Percentiles rank a stretch among this genome's conserved stretches.
Conservation (phyloP, 2,797 vertebrate genomes). For the Pipistrellus kuhlii region DNA sequence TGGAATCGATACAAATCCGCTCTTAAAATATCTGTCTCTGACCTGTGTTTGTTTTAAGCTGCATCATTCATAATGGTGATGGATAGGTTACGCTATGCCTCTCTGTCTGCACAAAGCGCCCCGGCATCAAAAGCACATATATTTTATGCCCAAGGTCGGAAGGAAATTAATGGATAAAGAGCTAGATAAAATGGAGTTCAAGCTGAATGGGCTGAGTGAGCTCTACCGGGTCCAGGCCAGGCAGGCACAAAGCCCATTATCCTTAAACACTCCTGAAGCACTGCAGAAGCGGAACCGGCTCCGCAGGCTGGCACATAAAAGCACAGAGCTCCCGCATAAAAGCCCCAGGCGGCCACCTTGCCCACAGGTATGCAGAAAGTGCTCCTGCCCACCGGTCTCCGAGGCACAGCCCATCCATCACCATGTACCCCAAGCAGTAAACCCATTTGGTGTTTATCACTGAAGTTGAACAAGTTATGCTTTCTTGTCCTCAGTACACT, state of each 20-base stretch:
- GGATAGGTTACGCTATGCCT: slow-evolving; percentile 91
- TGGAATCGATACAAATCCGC: slow-evolving; percentile 90
- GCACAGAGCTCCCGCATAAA: slow-evolving; percentile 82
- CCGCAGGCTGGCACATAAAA: slow-evolving; percentile 90
- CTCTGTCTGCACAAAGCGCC: slow-evolving; percentile 89
- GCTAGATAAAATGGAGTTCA: slow-evolving; percentile 94
- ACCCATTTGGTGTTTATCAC: slow-evolving; percentile 87
- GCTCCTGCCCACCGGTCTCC: slow-evolving; percentile 84
- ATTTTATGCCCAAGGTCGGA: slow-evolving; percentile 92
- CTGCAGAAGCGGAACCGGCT: slow-evolving; percentile 90
- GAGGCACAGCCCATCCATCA: slow-evolving; percentile 91
- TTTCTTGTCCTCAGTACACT: slow-evolving; percentile 83
- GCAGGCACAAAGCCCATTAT: slow-evolving; percentile 91
- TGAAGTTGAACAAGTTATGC: slow-evolving; percentile 72
- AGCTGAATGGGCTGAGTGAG: slow-evolving; percentile 89
- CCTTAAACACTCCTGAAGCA: slow-evolving; percentile 89
- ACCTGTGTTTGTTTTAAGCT: slow-evolving; percentile 91
- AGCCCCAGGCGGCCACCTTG: slow-evolving; percentile 82
- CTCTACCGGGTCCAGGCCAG: slow-evolving; percentile 90
- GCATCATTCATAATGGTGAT: slow-evolving; percentile 95
- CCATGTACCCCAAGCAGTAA: slow-evolving; percentile 91
- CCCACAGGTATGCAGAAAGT: slow-evolving; percentile 83
- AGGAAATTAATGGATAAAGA: slow-evolving; percentile 95
- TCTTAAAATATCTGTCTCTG: slow-evolving; percentile 90
- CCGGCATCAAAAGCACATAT: slow-evolving; percentile 89